These are phyloP conservation scores for Spodoptera picta DNA, from an alignment of 2,888 invertebrate genomes.

Conservation along the genomic window DNA sequence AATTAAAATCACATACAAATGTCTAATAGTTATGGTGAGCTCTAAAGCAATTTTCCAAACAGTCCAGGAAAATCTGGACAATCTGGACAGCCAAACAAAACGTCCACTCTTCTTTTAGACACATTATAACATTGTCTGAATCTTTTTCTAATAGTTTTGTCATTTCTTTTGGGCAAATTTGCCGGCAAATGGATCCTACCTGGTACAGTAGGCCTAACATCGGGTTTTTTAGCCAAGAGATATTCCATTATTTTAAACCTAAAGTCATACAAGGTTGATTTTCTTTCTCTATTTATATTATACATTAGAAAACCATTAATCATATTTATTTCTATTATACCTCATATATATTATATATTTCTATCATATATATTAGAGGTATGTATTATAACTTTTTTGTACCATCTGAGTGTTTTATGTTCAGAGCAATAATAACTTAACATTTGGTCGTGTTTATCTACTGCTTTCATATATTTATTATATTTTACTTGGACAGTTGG, in stretches of 20 bases:
- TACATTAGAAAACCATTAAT: conserved; percentile 23
- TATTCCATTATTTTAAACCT: conserved; percentile 29
- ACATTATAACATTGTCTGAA: conserved; percentile 33
- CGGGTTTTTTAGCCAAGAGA: conserved; percentile 35
- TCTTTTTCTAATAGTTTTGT: conserved; percentile 35
- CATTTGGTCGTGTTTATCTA: conserved; percentile 26
- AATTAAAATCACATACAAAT: no score
- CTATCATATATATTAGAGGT: no score
- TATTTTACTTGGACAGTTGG: conserved; percentile 16
- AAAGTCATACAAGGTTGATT: conserved; percentile 34
- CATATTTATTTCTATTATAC: conserved; percentile 26
- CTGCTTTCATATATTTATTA: conserved; percentile 11
- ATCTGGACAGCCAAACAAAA: conserved; percentile 38
- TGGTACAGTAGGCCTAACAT: conserved; percentile 22
- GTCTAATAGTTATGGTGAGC: conserved; percentile 27
- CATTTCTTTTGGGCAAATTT: conserved; percentile 30
- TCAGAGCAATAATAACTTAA: conserved; percentile 22
- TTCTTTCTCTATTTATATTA: conserved; percentile 23
- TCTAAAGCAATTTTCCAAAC: conserved; percentile 33
- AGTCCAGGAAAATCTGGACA: conserved; percentile 39
- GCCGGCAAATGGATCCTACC: conserved; percentile 33
- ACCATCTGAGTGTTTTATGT: conserved; percentile 24
- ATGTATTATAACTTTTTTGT: conserved; percentile 27
- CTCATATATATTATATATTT: no score
- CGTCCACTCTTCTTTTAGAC: conserved; percentile 27